Evolutionary conservation across 2,888 invertebrate genomes (phyloP).

Genomic region (Smittia sp.): DNA sequence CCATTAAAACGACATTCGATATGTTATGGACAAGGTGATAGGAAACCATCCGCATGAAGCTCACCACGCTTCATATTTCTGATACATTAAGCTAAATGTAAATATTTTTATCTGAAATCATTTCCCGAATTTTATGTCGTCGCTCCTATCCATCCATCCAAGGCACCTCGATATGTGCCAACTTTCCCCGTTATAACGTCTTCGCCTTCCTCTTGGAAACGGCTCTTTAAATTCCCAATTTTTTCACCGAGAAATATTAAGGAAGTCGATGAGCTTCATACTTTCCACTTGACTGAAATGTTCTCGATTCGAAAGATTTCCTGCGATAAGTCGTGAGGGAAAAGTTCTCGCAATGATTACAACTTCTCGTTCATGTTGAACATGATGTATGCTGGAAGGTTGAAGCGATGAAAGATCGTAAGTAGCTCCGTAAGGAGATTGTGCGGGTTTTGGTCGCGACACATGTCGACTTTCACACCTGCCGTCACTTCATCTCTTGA

Average conservation of each 20-base stretch:
- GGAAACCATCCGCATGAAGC: too few species aligned
- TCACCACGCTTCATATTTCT: neutral
- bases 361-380: too few species aligned
- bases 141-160: neutral
- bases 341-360: too few species aligned
- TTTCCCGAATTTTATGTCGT: conserved; percentile 35
- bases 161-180: neutral
- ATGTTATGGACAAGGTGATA: neutral
- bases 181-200: neutral
- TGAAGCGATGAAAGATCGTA: neutral
- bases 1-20: conserved; percentile 5
- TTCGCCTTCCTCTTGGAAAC: conserved; percentile 22
- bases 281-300: neutral
- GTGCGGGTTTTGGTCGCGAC: neutral
- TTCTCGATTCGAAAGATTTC: neutral
- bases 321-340: neutral
- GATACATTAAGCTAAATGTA: conserved; percentile 22
- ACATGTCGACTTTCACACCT: conserved; percentile 7
- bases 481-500: neutral
- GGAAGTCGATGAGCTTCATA: too few species aligned
- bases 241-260: too few species aligned
- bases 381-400: conserved; percentile 1
- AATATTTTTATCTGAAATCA: conserved; percentile 24
- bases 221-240: conserved; percentile 7
- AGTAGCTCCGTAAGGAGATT: too few species aligned